These are phyloP conservation scores for Trematomus bernacchii DNA, from an alignment of 2,797 vertebrate species.

Conservation along the genomic window DNA sequence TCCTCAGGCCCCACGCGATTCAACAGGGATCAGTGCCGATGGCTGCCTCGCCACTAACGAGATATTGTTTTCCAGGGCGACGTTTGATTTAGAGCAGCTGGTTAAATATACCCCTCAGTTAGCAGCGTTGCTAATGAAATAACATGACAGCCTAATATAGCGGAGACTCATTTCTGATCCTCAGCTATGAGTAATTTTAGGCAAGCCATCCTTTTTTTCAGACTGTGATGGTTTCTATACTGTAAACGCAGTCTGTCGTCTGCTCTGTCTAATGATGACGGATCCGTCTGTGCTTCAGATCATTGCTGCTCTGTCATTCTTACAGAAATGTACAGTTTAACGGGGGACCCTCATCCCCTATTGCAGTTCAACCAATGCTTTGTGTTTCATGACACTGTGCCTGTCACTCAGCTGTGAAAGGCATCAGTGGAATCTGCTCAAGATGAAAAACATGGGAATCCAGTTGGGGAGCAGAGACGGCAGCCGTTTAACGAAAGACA, in stretches of 20 bases:
- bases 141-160: conserved; percentile 60
- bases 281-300: conserved; percentile 53
- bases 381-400: conserved; percentile 65
- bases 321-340: conserved; percentile 55
- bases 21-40: conserved; percentile 56
- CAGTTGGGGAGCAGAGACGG: conserved; percentile 74
- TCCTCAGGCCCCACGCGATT: conserved; percentile 66
- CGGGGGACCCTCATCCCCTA: conserved; percentile 36
- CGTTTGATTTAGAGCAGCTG: conserved; percentile 62
- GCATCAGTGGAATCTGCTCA: conserved; percentile 66
- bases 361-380: conserved; percentile 40
- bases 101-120: conserved; percentile 71
- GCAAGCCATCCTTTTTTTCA: conserved; percentile 47
- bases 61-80: conserved; percentile 66
- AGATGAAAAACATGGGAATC: conserved; percentile 81
- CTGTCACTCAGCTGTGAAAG: conserved; percentile 74
- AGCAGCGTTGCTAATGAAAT: conserved; percentile 64
- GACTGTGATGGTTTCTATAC: conserved; percentile 29
- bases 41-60: conserved; percentile 60
- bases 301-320: conserved; percentile 47
- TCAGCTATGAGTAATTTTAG: conserved; percentile 53
- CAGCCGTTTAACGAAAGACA: conserved; percentile 80
- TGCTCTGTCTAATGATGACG: conserved; percentile 55
- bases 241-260: conserved; percentile 30
- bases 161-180: conserved; percentile 46